Base-by-base conservation (phyloP, 2,888 invertebrate genomes). In the Cosmopolites sordidus region DNA sequence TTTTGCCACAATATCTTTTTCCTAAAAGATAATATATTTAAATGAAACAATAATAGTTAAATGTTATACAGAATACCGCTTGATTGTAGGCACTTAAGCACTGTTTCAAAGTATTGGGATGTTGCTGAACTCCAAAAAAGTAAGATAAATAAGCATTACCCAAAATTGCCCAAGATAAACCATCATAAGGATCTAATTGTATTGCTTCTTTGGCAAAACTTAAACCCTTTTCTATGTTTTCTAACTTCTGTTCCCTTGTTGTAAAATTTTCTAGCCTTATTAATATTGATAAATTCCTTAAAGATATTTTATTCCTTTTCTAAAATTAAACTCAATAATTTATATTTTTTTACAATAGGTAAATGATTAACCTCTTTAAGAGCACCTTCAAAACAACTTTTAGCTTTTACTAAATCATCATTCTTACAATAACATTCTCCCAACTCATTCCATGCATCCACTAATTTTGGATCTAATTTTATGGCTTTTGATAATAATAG, bases 401-500 rank as follows among this genome's bases (percentile, higher is more conserved):
- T 86, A 0, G 93, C 90, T 64, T 87, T 87, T 59, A 81, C 79
- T 4, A 89, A 76, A 67, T 92, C 88, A 67, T 86, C 82, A 66
- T 87, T 88, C 73, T 92, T 92, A 86, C 90, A 92, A 69, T 89
- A 90, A 67, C 87, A 88, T 71, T 92, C 91, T 0, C 93, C 93
- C 0, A 94, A 77, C 69, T 92, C 87, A 68, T 92, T 92, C 92
- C 92, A 93, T 0, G 91, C 91, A 48, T 86, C 86, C 0, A 87
- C 81, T 48, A 87, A 73, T 62, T 83, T 85, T 1, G 91, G 90
- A 67, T 91, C 87, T 37, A 92, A 75, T 71, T 93, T 93, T 0
- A 92, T 87, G 2, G 92, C 86, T 71, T 88, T 89, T 43, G 89
- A 87, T 41, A 93, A 76, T 44, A 83, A 78, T 64, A 87, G 87